Evolutionary conservation across 2,797 vertebrate species (phyloP), one percentile per base, ranked within the genome.

Genomic region (Micromesistius poutassou): DNA sequence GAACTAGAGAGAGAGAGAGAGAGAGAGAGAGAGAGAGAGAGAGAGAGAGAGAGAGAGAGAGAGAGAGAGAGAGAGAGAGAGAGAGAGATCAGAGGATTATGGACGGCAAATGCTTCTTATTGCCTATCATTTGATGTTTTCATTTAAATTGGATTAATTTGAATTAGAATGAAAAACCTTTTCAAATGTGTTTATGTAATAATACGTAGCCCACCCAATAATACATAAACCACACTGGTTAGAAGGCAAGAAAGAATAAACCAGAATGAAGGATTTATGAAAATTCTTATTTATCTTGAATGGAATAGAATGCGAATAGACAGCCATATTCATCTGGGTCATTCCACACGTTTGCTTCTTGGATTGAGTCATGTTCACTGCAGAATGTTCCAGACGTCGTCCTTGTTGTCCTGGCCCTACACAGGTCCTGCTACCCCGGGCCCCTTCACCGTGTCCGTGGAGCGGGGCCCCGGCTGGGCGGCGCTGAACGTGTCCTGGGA

Each of bases 341-440:
- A n/a, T 62, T n/a, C 50, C 50, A n/a, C 50, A 0, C 19, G 46
- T 19, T 16, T 62, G 50, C 14, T 72, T 22, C 0, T 36, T 33
- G 30, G 30, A 8, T 33, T 72, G 71, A 22, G n/a, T 72, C 2
- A 5, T 1, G 7, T 62, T n/a, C 8, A 62, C 46, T 96, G 88
- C 97, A 97, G 50, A 28, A 31, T 0, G 84, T 87, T 25, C 96
- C 97, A n/a, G 84, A 42, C 68, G 86, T 93, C 75, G 83, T 94
- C 40, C 78, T 83, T 33, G 87, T 96, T n/a, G 75, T 82, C 42
- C 81, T 96, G 75, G 85, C 82, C 0, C 73, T 5, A 22, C 90
- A 93, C 1, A 93, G 93, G 14, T 74, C 50, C 50, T 82, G 76
- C 82, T 89, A 31, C 93, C 86, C 46, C 98, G 96, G 79, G 93